Percentiles rank a stretch among this genome's conserved stretches.
Evolutionary conservation across 23 tunicate species (phyloP).

Genomic region (Halocynthia roretzi): DNA sequence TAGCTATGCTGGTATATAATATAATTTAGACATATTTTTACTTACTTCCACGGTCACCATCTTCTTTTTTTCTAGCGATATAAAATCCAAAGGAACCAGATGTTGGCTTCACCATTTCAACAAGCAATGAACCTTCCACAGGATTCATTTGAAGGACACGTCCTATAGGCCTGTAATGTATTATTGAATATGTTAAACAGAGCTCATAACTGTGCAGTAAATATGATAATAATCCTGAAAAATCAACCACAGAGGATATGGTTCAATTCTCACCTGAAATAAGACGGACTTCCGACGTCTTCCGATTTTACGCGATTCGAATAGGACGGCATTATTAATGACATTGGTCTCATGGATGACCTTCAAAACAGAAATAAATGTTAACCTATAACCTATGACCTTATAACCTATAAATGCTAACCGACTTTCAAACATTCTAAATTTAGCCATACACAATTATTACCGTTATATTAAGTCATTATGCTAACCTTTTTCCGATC

Average conservation of each 20-base stretch:
- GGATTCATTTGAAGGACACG: slow-evolving; percentile 79
- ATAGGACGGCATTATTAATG: background rate
- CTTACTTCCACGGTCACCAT: slow-evolving; percentile 56
- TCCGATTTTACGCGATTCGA: slow-evolving; percentile 4
- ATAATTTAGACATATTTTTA: background rate
- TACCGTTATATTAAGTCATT: no score
- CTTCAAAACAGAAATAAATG: background rate
- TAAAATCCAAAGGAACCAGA: slow-evolving; percentile 87
- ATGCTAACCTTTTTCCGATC: no score
- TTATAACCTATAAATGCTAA: no score
- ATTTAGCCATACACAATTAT: no score
- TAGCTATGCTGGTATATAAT: no score
- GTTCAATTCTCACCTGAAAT: slow-evolving; percentile 41
- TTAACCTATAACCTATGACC: slow-evolving; percentile 24
- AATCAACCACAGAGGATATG: no score
- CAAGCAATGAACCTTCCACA: slow-evolving; percentile 50
- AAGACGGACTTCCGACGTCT: slow-evolving; percentile 58
- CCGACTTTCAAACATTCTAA: no score
- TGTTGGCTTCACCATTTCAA: slow-evolving; percentile 82
- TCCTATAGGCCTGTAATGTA: slow-evolving; percentile 72
- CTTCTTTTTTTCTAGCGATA: slow-evolving; percentile 49
- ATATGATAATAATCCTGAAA: no score
- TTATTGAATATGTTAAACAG: no score
- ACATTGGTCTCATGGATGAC: slow-evolving; percentile 8
- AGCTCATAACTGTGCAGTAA: background rate